Percentiles rank a stretch among this genome's conserved stretches.
These are phyloP conservation scores for Heteromormyrus szaboi DNA, from an alignment of 2,797 vertebrate species.

Conservation along the genomic window DNA sequence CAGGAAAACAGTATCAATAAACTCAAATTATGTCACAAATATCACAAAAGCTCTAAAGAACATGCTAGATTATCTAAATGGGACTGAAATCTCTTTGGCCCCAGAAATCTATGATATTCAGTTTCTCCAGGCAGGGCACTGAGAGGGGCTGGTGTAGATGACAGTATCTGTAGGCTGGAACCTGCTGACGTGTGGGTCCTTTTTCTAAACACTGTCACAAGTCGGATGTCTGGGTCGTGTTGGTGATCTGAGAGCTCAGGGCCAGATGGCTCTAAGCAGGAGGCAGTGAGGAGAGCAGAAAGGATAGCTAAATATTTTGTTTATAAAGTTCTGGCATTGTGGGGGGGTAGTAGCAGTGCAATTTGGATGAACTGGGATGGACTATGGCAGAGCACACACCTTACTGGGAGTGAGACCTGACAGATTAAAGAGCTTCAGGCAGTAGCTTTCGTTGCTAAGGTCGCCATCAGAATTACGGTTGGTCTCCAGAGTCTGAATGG, in stretches of 20 bases:
- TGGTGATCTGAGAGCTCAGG: background rate
- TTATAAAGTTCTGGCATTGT: background rate
- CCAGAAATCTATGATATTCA: background rate
- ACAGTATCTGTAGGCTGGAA: background rate
- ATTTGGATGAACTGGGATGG: background rate
- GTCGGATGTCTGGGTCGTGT: slow-evolving; percentile 11
- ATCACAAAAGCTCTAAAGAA: background rate
- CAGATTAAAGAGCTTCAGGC: background rate
- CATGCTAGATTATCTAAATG: background rate
- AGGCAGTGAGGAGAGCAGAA: background rate
- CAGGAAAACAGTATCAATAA: background rate
- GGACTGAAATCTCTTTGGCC: background rate
- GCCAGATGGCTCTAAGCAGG: background rate
- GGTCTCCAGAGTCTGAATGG: background rate
- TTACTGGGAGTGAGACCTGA: background rate
- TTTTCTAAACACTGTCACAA: slow-evolving; percentile 12
- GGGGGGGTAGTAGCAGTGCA: background rate
- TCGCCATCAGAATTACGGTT: background rate
- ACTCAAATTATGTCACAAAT: background rate
- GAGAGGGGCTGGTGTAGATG: background rate
- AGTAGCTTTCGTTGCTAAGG: background rate
- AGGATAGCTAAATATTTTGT: background rate
- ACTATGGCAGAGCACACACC: background rate
- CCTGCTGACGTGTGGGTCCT: background rate
- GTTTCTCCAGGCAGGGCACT: background rate